Evolutionary conservation across 2,113 vertebrate genomes (phyloP), one percentile per base, ranked within the genome.

Genomic region (Willisornis vidua): DNA sequence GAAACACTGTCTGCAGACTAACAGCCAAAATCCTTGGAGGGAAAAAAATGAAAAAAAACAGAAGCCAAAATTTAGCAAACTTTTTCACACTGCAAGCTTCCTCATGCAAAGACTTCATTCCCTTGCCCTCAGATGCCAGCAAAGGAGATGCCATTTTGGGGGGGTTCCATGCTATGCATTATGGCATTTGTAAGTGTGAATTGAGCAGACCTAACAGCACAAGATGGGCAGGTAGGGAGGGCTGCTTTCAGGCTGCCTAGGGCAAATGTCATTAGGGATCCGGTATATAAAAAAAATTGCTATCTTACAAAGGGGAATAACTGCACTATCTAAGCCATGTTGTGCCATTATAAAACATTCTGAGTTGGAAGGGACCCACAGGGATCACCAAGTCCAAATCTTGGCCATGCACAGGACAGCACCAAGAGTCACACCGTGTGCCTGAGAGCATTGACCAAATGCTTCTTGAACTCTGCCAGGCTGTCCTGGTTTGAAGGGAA

Each of bases 31-130:
- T 16, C 19, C 23, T 29, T 6, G 4, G 19, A 45, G 15, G 14
- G 6, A 8, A 31, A 22, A 4, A 19, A 14, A 19, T 20, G 0
- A 0, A 10, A 78, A 78, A 46, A 79, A 26, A 14, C 1, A 1
- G 1, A 6, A 18, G 29, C 29, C 24, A 87, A 55, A 89, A 61
- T 26, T 66, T 72, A 80, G 39, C 3, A 81, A 80, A 33, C 23
- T 7, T 66, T 80, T 90, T 54, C 54, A 67, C 1, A 12, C n/a
- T 39, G 51, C 58, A 54, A 76, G 28, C 15, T 67, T 77, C 43
- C 46, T 10, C 0, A 0, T 26, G 59, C 12, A 17, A 74, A 73
- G 49, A 70, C 37, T 79, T 65, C 37, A n/a, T 85, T 68, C 12
- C 3, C 24, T 66, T 84, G 43, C n/a, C 10, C 28, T 80, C 55